These are phyloP conservation scores for Salticus scenicus DNA, from an alignment of 2,888 invertebrate species.

Conservation along the genomic window DNA sequence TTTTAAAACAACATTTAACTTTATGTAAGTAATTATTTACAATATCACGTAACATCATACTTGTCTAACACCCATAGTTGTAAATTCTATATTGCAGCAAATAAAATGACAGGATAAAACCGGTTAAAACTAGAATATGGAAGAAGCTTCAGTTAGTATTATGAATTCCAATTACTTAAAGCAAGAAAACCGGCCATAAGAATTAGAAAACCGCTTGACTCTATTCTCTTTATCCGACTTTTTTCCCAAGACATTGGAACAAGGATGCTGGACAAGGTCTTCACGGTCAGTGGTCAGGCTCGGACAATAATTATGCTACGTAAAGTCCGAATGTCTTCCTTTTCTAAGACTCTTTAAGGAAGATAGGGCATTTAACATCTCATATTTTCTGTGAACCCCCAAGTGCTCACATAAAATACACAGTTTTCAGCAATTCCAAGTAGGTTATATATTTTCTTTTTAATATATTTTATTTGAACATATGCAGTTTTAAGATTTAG, in stretches of 20 bases:
- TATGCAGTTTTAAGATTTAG: too few relatives aligned
- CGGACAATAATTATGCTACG: not conserved
- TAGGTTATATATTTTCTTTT: too few relatives aligned
- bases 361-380: not conserved
- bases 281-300: constrained; percentile 1
- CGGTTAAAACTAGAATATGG: not conserved
- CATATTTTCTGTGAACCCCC: not conserved
- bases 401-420: too few relatives aligned
- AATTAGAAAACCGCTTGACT: not conserved
- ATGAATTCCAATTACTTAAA: not conserved
- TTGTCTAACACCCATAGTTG: too few relatives aligned
- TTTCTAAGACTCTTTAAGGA: not conserved
- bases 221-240: not conserved
- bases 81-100: too few relatives aligned
- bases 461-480: too few relatives aligned
- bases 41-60: too few relatives aligned
- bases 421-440: too few relatives aligned
- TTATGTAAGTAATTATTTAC: too few relatives aligned
- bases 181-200: not conserved
- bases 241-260: not conserved
- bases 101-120: too few relatives aligned
- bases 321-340: not conserved
- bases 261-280: not conserved
- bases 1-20: too few relatives aligned
- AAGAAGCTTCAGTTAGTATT: not conserved